Conservation (phyloP, 2,797 vertebrate genomes). For the Synaphobranchus kaupii region DNA sequence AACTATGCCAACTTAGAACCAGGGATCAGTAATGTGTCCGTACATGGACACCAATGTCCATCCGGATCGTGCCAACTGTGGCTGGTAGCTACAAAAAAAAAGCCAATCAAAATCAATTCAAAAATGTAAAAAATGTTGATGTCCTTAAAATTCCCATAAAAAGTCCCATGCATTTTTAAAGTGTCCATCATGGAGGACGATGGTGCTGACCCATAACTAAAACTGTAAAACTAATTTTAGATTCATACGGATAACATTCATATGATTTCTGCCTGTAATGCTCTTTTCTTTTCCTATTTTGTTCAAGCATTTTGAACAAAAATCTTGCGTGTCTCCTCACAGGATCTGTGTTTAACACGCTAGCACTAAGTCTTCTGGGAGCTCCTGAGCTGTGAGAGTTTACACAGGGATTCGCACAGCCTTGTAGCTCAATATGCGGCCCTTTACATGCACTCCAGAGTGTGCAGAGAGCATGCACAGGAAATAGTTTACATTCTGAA, state of each 20-base stretch:
- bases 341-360: not conserved
- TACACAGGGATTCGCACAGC: not conserved
- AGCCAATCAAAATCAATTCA: not conserved
- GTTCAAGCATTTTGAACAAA: not conserved
- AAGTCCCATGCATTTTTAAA: not conserved
- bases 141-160: not conserved
- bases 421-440: not conserved
- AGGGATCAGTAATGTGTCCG: not conserved
- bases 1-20: not conserved
- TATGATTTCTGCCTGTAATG: not conserved
- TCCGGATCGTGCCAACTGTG: not conserved
- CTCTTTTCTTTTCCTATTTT: not conserved
- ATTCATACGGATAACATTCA: not conserved
- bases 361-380: not conserved
- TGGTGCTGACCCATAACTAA: not conserved
- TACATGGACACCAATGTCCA: not conserved
- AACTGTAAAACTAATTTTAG: not conserved
- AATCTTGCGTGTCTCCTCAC: not conserved
- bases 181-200: not conserved
- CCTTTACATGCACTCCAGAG: not conserved
- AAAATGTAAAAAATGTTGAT: not conserved
- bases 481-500: not conserved
- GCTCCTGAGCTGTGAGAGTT: not conserved
- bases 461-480: not conserved
- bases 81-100: not conserved